These are phyloP conservation scores for Amia ocellicauda DNA, from an alignment of 2,113 vertebrate species.

Conservation along the genomic window DNA sequence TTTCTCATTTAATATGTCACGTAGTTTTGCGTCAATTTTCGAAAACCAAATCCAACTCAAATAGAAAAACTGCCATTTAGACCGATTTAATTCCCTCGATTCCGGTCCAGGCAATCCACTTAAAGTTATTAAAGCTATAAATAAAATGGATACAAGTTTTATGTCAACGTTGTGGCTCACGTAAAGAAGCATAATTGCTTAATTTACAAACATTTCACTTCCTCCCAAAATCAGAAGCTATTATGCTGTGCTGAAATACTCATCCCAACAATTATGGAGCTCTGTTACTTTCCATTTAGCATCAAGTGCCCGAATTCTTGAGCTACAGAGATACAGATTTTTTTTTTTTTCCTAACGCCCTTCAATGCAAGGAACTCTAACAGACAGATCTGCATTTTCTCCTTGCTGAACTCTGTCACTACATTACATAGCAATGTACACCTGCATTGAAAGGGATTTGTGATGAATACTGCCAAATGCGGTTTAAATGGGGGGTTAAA, in stretches of 20 bases:
- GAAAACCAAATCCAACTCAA: conserved; percentile 40
- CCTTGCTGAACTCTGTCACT: no score
- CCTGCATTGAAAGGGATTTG: no score
- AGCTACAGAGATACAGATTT: neutral
- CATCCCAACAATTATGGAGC: conserved; percentile 27
- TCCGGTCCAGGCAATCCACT: conserved; percentile 56
- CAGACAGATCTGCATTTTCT: neutral
- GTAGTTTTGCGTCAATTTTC: conserved; percentile 10
- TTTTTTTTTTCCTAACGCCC: neutral
- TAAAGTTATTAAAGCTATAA: conserved; percentile 70
- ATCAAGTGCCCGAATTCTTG: neutral
- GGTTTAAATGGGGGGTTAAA: no score
- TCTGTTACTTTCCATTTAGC: neutral
- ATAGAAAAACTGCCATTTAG: conserved; percentile 52
- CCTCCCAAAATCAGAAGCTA: conserved; percentile 65
- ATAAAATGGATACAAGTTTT: conserved; percentile 55
- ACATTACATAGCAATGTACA: no score
- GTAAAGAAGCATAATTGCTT: conserved; percentile 69
- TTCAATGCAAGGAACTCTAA: neutral
- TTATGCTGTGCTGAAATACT: conserved; percentile 49
- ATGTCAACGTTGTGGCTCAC: conserved; percentile 57
- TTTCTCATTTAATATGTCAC: conserved; percentile 16
- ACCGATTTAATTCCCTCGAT: conserved; percentile 53
- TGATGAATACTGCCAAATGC: no score
- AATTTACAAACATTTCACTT: conserved; percentile 67